Percentiles rank a stretch among this genome's conserved stretches.
phyloP scores from a whole-genome alignment of 2,888 invertebrate genomes.

The Baronia brevicornis region DNA sequence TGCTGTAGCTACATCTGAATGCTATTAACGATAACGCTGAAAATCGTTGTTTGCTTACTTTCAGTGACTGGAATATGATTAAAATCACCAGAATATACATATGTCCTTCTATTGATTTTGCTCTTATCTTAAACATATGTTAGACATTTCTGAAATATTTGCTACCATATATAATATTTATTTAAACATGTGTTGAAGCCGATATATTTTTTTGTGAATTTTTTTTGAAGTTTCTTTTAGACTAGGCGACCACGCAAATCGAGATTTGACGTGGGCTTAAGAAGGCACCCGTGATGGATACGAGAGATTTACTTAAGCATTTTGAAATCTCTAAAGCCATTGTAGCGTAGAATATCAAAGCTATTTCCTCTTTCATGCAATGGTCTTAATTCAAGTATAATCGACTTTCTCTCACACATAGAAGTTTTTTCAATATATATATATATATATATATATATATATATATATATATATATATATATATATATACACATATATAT shows the following conservation, averaged over 20 bases:
- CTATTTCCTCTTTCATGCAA: slow-evolving; percentile 39
- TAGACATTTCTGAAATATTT: too few species aligned
- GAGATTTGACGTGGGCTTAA: too few species aligned
- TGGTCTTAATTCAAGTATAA: too few species aligned
- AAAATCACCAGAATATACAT: background rate
- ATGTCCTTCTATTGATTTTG: slow-evolving; percentile 1
- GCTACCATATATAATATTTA: slow-evolving; percentile 31
- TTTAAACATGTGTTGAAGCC: slow-evolving; percentile 43
- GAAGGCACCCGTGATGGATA: slow-evolving; percentile 60
- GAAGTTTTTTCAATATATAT: too few species aligned
- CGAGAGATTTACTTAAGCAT: slow-evolving; percentile 67
- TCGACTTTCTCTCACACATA: too few species aligned
- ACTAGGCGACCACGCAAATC: too few species aligned
- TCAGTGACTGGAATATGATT: slow-evolving; percentile 6
- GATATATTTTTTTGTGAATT: too few species aligned
- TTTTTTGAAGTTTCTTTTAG: too few species aligned
- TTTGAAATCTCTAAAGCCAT: slow-evolving; percentile 56
- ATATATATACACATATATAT: too few species aligned
- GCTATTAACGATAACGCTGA: slow-evolving; percentile 67
- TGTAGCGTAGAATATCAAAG: slow-evolving; percentile 32
- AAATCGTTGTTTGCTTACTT: slow-evolving; percentile 22
- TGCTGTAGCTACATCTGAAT: slow-evolving; percentile 37
- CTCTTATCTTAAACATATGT: too few species aligned
- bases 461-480: too few species aligned
- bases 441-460: too few species aligned